Evolutionary conservation across 2,113 vertebrate genomes (phyloP), one percentile per base, ranked within the genome.

Genomic region (Pangasianodon hypophthalmus): DNA sequence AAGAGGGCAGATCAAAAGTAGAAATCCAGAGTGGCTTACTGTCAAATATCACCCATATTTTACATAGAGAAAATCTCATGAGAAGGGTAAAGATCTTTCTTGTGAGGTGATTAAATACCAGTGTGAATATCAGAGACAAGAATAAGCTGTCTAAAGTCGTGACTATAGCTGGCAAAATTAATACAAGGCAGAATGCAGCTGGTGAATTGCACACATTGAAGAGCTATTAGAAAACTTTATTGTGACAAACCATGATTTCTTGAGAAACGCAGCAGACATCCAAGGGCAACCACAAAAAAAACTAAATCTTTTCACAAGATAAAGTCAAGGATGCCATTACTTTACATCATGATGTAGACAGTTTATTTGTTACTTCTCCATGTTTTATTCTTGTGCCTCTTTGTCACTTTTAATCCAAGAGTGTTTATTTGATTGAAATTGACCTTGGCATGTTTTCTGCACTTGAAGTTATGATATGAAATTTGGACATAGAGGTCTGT

Each of bases 21-120:
- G 50, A 56, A 86, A 54, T 87, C 54, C 86, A 58, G 69, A 87
- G 73, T 87, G 86, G 56, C 56, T 87, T 79, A 62, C 52, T 87
- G 73, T 87, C 86, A 87, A 79, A 87, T 79, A 87, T 58, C 71
- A 77, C 14, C 86, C 52, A 60, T 80, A 87, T 69, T 82, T 82
- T 88, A 82, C 58, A 71, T 32, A 4, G 48, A 29, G 44, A 54
- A 83, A 83, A 83, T 69, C 41, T 44, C 48, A 82, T 71, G 79
- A 88, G 80, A 84, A 56, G 37, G 18, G 32, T 83, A 26, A 64
- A 56, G 80, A 79, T 88, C 48, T 84, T 54, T 67, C 60, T 58
- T 71, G 48, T 46, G 14, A 73, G 52, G 73, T 46, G 73, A 87
- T 26, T 87, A 54, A 87, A 87, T 87, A 87, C 77, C 62, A 52